phyloP scores from a whole-genome alignment of 2,113 vertebrate species.

The Otus sunia region DNA sequence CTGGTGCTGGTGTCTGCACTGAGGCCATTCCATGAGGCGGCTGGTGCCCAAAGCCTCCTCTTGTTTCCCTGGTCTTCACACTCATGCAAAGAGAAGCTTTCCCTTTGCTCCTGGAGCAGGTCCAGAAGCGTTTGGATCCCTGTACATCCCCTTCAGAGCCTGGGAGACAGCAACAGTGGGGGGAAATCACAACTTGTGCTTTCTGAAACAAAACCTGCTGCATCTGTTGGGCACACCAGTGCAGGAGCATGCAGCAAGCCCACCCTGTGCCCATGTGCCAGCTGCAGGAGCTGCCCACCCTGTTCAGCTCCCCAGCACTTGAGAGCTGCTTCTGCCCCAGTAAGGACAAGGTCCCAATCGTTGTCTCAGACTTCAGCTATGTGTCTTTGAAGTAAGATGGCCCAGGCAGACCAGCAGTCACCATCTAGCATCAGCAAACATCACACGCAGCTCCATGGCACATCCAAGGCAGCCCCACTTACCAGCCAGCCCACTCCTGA shows the following conservation, averaged over 20 bases:
- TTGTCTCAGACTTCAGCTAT: neutral
- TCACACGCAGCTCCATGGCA: neutral
- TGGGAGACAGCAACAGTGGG: neutral
- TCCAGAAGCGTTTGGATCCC: neutral
- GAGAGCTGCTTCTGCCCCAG: neutral
- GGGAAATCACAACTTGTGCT: neutral
- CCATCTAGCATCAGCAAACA: neutral
- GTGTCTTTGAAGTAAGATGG: neutral
- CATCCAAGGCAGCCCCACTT: neutral
- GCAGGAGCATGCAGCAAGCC: neutral
- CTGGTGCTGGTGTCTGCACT: neutral
- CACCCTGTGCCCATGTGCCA: neutral
- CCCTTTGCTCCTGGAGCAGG: neutral
- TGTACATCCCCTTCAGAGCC: neutral
- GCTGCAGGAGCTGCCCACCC: too few relatives aligned
- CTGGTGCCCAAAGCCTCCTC: neutral
- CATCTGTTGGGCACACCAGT: accelerated
- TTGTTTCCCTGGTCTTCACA: neutral
- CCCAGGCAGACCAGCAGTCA: neutral
- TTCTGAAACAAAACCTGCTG: neutral
- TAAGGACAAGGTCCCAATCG: neutral
- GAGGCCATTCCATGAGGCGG: neutral
- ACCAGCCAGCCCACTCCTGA: neutral
- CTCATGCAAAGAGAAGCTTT: neutral
- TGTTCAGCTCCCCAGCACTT: neutral